Evolutionary conservation across 2,113 vertebrate species (phyloP).

Genomic region (Formicarius rufipectus): DNA sequence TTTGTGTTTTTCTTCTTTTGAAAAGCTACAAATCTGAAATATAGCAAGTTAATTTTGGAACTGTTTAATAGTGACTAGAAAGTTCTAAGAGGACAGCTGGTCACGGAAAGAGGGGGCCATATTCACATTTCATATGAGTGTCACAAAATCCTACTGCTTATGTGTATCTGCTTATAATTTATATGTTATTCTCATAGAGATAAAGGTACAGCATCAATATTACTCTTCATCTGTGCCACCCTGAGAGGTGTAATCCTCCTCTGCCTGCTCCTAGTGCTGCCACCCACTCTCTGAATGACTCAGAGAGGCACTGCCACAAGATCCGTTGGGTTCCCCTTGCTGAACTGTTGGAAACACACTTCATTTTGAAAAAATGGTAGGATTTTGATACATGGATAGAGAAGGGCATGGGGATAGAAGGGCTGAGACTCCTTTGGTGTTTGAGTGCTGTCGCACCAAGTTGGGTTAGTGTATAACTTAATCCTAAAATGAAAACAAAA

Average conservation of each 20-base stretch:
- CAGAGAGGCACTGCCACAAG: background rate
- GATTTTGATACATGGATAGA: background rate
- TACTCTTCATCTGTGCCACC: background rate
- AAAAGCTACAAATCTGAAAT: background rate
- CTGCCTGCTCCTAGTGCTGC: background rate
- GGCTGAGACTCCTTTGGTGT: background rate
- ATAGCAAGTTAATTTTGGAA: background rate
- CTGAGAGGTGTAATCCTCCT: background rate
- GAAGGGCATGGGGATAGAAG: background rate
- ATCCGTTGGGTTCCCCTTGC: background rate
- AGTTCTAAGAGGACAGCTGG: background rate
- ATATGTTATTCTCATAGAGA: background rate
- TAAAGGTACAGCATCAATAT: background rate
- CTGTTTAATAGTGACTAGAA: background rate
- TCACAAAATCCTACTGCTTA: background rate
- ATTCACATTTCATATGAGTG: background rate
- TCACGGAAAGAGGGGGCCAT: background rate
- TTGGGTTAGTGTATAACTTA: background rate
- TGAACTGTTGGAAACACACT: background rate
- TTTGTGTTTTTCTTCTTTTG: background rate
- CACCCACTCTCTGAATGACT: background rate
- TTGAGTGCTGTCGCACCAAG: background rate
- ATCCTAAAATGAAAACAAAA: background rate
- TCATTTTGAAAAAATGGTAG: background rate
- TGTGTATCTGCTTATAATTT: background rate